Evolutionary conservation across 2,113 vertebrate genomes (phyloP).

Genomic region (Ammodytes marinus): DNA sequence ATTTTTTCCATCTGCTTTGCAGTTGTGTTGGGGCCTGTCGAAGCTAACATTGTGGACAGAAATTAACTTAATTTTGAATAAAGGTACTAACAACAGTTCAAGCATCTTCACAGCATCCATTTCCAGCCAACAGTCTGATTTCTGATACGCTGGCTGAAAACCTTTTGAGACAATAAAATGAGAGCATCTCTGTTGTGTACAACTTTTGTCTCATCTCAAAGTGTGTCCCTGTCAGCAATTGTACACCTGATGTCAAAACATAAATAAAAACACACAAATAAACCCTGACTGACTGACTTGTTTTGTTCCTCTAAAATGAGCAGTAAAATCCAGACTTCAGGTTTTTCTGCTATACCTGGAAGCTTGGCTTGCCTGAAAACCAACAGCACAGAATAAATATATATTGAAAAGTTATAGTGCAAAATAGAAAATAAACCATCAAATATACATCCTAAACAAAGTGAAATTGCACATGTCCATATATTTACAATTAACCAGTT

Average conservation of each 20-base stretch:
- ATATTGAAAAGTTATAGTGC: background rate
- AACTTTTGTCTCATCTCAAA: background rate
- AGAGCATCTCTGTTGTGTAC: background rate
- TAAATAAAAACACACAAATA: no score
- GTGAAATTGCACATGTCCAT: no score
- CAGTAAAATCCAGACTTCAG: background rate
- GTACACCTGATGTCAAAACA: background rate
- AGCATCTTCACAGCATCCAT: background rate
- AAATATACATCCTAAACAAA: background rate
- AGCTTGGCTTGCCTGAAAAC: background rate
- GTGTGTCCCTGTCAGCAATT: background rate
- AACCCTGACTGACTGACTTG: background rate
- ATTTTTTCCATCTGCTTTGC: slow-evolving; percentile 53
- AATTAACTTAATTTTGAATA: slow-evolving; percentile 4
- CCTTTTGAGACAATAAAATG: background rate
- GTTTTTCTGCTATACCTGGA: background rate
- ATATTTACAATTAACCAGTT: background rate
- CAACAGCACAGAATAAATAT: background rate
- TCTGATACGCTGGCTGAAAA: background rate
- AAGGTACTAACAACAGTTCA: slow-evolving; percentile 2
- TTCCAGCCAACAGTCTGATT: background rate
- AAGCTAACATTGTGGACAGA: background rate
- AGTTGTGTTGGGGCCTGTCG: background rate
- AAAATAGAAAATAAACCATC: background rate
- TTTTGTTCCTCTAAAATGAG: background rate